Conservation (phyloP, 2,888 invertebrate species). For the Cryptocephalus primarius region DNA sequence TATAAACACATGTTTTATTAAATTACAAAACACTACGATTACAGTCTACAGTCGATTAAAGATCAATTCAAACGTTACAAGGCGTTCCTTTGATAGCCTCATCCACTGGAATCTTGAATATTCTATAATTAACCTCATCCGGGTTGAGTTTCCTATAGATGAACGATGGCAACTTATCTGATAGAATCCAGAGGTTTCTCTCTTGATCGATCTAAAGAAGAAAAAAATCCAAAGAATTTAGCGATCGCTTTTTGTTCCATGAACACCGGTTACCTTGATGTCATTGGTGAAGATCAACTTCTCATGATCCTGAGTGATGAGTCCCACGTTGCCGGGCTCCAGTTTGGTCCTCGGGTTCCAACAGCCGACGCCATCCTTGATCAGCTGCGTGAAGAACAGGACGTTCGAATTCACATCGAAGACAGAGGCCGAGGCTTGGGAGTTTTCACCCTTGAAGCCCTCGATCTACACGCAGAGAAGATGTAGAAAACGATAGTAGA, state of each 20-base stretch:
- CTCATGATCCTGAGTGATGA: constrained; percentile 56
- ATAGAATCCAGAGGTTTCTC: constrained; percentile 62
- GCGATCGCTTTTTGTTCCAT: not conserved
- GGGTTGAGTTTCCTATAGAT: constrained; percentile 53
- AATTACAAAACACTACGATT: no score
- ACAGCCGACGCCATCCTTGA: constrained; percentile 67
- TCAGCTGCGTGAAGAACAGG: constrained; percentile 67
- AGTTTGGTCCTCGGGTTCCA: constrained; percentile 65
- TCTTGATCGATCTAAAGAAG: constrained; percentile 46
- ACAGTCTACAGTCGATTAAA: not conserved
- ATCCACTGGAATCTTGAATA: constrained; percentile 35
- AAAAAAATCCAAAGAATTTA: not conserved
- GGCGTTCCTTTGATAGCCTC: constrained; percentile 37
- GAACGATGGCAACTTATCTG: constrained; percentile 66
- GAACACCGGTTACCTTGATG: constrained; percentile 43
- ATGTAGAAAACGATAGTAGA: not conserved
- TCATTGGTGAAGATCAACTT: constrained; percentile 70
- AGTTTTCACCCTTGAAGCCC: constrained; percentile 58
- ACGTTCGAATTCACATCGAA: constrained; percentile 58
- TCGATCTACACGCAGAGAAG: constrained; percentile 43
- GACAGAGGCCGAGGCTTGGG: constrained; percentile 65
- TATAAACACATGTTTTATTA: no score
- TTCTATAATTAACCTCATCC: constrained; percentile 56
- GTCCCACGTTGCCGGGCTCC: constrained; percentile 51
- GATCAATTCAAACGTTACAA: constrained; percentile 24